phyloP scores from a whole-genome alignment of 1,140 invertebrate species.

The Drosophila ironensis region DNA sequence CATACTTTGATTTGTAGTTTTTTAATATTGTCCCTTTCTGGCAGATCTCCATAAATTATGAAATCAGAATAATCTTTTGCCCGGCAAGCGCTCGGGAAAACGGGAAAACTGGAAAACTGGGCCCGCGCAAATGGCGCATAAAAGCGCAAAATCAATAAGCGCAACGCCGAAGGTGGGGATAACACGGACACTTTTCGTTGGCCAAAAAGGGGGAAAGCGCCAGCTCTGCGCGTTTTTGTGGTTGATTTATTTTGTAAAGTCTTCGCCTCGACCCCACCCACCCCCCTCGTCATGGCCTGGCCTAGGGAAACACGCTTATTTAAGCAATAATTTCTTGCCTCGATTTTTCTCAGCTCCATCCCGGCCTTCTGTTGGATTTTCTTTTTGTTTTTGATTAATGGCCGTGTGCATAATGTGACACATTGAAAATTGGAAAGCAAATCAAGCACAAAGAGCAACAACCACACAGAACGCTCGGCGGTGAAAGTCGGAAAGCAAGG shows the following conservation, averaged over 20 bases:
- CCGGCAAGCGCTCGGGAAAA: slow-evolving; percentile 10
- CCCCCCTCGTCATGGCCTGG: slow-evolving; percentile 8
- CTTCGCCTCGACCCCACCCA: not conserved
- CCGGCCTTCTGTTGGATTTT: not conserved
- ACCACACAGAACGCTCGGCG: not conserved
- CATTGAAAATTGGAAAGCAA: slow-evolving; percentile 80
- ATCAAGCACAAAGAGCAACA: slow-evolving; percentile 73
- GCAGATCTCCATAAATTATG: slow-evolving; percentile 56
- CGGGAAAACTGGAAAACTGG: slow-evolving; percentile 55
- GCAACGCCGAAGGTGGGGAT: slow-evolving; percentile 1
- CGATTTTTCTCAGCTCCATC: slow-evolving; percentile 22
- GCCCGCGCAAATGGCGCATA: slow-evolving; percentile 64
- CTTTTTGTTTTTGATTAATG: slow-evolving; percentile 75
- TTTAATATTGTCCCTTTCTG: slow-evolving; percentile 36
- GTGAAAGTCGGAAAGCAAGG: slow-evolving; percentile 58
- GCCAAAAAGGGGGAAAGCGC: slow-evolving; percentile 24
- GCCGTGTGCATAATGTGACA: slow-evolving; percentile 76
- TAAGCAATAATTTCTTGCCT: slow-evolving; percentile 75
- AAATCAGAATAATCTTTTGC: not conserved
- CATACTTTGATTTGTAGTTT: slow-evolving; percentile 47
- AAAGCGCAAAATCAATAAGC: slow-evolving; percentile 70
- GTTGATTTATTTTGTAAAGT: slow-evolving; percentile 65
- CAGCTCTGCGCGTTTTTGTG: slow-evolving; percentile 66
- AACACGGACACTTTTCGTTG: slow-evolving; percentile 12
- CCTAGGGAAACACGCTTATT: slow-evolving; percentile 70